These are phyloP conservation scores for Aleiodes sp. DNA, from an alignment of 1,140 invertebrate species.

Conservation along the genomic window DNA sequence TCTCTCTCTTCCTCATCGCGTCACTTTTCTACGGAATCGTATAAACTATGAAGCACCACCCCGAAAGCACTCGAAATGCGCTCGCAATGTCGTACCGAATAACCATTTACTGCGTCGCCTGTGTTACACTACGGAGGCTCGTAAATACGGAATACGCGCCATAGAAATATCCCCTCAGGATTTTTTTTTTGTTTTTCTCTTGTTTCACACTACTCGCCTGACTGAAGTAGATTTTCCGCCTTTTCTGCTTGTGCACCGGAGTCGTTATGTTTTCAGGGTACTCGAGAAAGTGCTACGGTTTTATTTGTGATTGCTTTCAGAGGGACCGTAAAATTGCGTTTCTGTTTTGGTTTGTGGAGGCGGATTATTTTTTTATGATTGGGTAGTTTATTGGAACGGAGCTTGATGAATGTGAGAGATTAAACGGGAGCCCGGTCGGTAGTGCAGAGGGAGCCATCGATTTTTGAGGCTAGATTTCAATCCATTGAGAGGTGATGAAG, in stretches of 20 bases:
- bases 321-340: no score
- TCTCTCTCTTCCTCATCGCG: no score
- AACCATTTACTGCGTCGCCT: slow-evolving; percentile 23
- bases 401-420: no score
- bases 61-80: slow-evolving; percentile 17
- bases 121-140: slow-evolving; percentile 11
- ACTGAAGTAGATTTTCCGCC: background rate
- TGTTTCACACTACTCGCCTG: background rate
- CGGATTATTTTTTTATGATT: no score
- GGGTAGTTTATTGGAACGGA: no score
- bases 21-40: background rate
- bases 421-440: no score
- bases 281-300: background rate
- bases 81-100: slow-evolving; percentile 21
- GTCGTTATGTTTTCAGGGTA: background rate
- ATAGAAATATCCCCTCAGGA: background rate
- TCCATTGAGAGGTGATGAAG: no score
- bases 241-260: background rate
- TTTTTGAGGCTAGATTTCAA: no score
- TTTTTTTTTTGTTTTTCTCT: background rate
- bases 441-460: no score
- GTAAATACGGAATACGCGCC: slow-evolving; percentile 9
- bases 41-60: slow-evolving; percentile 20
- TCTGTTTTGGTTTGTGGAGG: no score
- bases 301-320: slow-evolving; percentile 5